Conservation (phyloP, 2,113 vertebrate genomes). For the Illadopsis cleaveri region DNA sequence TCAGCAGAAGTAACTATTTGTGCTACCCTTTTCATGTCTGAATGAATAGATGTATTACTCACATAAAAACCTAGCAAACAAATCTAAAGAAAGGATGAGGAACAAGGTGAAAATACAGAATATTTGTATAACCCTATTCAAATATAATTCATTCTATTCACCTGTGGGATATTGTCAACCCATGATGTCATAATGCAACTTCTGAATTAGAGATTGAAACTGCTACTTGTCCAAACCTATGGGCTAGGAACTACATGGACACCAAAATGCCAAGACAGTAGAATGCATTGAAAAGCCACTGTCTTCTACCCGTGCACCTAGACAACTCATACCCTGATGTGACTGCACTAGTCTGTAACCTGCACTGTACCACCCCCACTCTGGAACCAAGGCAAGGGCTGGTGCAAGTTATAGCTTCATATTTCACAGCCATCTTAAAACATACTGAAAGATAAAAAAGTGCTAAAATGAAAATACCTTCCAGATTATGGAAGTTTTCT, state of each 20-base stretch:
- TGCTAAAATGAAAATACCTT: background rate
- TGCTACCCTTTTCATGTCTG: background rate
- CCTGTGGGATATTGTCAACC: background rate
- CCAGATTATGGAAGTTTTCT: background rate
- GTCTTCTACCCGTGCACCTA: background rate
- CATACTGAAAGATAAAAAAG: background rate
- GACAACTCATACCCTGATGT: background rate
- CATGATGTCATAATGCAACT: background rate
- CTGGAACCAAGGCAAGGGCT: background rate
- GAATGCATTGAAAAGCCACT: accelerated
- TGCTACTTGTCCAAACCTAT: background rate
- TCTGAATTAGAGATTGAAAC: background rate
- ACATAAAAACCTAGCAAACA: background rate
- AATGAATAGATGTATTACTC: background rate
- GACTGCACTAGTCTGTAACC: background rate
- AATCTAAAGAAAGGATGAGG: background rate
- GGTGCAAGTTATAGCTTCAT: background rate
- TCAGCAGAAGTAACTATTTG: background rate
- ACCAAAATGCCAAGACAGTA: background rate
- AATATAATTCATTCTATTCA: background rate
- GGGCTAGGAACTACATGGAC: background rate
- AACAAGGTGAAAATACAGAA: background rate
- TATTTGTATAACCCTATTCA: background rate
- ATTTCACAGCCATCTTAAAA: background rate
- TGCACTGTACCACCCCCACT: background rate